These are phyloP conservation scores for Melieria picta DNA, from an alignment of 2,888 invertebrate species.

Conservation along the genomic window DNA sequence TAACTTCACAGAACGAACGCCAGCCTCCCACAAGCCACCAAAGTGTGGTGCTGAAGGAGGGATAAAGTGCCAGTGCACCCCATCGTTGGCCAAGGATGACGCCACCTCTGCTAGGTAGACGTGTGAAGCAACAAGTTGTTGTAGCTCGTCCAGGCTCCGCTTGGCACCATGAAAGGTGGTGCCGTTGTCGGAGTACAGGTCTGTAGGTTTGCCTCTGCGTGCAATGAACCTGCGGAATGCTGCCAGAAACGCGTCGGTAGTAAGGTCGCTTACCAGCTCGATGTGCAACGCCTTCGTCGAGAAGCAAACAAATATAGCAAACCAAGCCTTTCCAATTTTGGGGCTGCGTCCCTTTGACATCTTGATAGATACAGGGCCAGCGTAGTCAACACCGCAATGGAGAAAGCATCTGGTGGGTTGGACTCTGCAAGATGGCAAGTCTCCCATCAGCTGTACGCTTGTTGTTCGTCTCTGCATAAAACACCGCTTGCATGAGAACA, in stretches of 20 bases:
- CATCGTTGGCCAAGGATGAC: too few relatives aligned
- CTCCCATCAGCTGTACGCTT: conserved; percentile 6
- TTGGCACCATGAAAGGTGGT: conserved; percentile 2
- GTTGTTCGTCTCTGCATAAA: conserved; percentile 1
- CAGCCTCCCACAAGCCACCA: too few relatives aligned
- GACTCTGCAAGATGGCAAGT: neutral
- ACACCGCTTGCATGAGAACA: neutral
- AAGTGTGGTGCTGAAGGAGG: too few relatives aligned
- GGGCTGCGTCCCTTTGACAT: neutral
- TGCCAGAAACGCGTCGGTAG: conserved; percentile 24
- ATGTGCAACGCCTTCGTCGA: conserved; percentile 3
- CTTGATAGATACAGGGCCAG: conserved; percentile 2
- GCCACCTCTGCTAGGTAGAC: too few relatives aligned
- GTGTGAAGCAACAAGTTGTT: too few relatives aligned
- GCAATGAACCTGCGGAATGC: conserved; percentile 31
- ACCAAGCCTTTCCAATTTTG: conserved; percentile 14
- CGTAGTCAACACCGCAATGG: conserved; percentile 7
- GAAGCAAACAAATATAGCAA: neutral
- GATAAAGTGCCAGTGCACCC: too few relatives aligned
- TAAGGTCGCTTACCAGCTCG: conserved; percentile 31
- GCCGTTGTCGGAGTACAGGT: conserved; percentile 1
- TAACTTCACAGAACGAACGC: too few relatives aligned
- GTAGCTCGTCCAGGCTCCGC: neutral
- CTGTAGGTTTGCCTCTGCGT: conserved; percentile 22
- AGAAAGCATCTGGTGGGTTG: neutral